These are phyloP conservation scores for Pseudomyrmex concolor DNA, from an alignment of 1,140 invertebrate genomes.

Conservation along the genomic window DNA sequence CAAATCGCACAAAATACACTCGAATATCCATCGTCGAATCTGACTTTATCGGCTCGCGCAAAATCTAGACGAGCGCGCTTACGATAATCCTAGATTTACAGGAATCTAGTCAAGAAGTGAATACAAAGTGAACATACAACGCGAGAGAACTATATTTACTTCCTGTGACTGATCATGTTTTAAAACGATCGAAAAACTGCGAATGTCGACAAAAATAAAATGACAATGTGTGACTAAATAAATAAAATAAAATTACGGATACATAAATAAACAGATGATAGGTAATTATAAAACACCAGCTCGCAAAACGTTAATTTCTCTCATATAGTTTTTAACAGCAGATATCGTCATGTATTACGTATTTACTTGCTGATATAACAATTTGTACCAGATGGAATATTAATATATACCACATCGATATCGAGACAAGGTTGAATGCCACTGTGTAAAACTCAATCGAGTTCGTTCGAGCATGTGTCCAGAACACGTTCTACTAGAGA, in stretches of 20 bases:
- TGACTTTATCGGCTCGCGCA: conserved; percentile 42
- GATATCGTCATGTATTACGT: conserved; percentile 23
- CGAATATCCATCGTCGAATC: conserved; percentile 45
- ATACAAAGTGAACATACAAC: not conserved
- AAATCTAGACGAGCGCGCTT: conserved; percentile 2
- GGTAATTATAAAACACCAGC: too few species aligned
- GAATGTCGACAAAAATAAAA: not conserved
- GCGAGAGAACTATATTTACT: not conserved
- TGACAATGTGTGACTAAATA: not conserved
- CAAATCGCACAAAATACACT: conserved; percentile 32
- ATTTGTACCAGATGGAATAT: conserved; percentile 25
- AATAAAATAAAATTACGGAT: too few species aligned
- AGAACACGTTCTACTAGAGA: conserved; percentile 38
- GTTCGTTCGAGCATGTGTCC: conserved; percentile 59
- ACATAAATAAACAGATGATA: too few species aligned
- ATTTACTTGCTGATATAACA: conserved; percentile 54
- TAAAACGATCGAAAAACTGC: conserved; percentile 16
- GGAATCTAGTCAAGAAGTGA: conserved; percentile 3
- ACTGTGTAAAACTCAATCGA: conserved; percentile 53
- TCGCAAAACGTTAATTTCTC: conserved; percentile 28
- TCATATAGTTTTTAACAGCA: conserved; percentile 35
- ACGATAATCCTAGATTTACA: conserved; percentile 50
- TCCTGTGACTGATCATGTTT: conserved; percentile 1
- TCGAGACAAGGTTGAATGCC: not conserved
- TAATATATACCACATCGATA: conserved; percentile 63